These are phyloP conservation scores for Amphipoea oculea DNA, from an alignment of 2,888 invertebrate species.

Conservation along the genomic window DNA sequence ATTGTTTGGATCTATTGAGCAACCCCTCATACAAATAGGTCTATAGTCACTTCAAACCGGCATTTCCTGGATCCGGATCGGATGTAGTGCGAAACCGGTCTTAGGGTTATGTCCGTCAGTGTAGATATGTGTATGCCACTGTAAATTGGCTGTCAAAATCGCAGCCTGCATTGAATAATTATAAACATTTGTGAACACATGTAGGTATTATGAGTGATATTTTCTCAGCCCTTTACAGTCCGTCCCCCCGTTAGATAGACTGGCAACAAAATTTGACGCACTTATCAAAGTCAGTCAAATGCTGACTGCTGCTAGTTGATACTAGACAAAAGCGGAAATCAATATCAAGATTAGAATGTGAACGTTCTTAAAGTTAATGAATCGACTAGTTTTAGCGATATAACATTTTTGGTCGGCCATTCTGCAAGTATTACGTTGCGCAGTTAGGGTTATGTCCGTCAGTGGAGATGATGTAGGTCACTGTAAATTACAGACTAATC, in stretches of 20 bases:
- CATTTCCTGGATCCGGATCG: too few relatives aligned
- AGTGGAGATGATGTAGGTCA: neutral
- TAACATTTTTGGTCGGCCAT: neutral
- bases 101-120: too few relatives aligned
- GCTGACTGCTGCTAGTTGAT: neutral
- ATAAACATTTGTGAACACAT: too few relatives aligned
- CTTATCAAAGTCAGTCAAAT: neutral
- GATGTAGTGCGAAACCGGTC: too few relatives aligned
- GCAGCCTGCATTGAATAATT: neutral
- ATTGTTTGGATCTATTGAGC: too few relatives aligned
- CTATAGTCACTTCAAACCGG: too few relatives aligned
- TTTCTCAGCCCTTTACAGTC: too few relatives aligned
- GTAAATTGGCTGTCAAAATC: neutral
- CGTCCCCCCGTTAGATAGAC: too few relatives aligned
- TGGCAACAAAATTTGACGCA: neutral
- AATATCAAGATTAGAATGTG: neutral
- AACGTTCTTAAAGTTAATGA: neutral
- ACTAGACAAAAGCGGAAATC: neutral
- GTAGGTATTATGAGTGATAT: too few relatives aligned
- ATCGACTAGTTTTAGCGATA: neutral
- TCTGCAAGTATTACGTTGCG: neutral
- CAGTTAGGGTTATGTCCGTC: neutral
- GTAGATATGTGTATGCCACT: too few relatives aligned
- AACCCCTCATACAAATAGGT: too few relatives aligned
- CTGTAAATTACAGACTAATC: constrained; percentile 1